Percentiles rank a stretch among this genome's conserved stretches.
Evolutionary conservation across 2,113 vertebrate genomes (phyloP).

Genomic region (Toxostoma redivivum): DNA sequence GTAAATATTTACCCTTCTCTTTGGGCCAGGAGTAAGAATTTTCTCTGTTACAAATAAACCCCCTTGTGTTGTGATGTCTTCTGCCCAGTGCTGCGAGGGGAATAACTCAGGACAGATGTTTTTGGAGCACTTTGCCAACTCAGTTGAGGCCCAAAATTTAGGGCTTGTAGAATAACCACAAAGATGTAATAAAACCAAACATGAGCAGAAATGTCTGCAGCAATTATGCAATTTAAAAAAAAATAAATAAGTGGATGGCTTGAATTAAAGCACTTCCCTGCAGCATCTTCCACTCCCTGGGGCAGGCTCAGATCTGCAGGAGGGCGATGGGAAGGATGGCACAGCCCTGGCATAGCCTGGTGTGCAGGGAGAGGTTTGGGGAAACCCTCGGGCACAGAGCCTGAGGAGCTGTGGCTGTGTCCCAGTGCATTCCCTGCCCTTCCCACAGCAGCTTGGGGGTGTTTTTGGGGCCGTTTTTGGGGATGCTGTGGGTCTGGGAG

Average conservation of each 20-base stretch:
- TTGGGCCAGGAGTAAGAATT: not conserved
- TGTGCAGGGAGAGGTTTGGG: not conserved
- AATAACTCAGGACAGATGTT: constrained; percentile 12
- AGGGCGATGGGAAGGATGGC: not conserved
- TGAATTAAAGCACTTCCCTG: not conserved
- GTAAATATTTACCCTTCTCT: not conserved
- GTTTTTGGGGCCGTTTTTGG: not conserved
- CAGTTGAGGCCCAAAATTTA: constrained; percentile 44
- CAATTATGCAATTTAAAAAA: constrained; percentile 23
- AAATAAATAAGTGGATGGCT: not conserved
- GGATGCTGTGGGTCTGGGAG: not conserved
- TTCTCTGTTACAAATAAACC: not conserved
- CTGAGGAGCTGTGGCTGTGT: accelerated
- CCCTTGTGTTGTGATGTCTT: not conserved
- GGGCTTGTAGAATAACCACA: constrained; percentile 51
- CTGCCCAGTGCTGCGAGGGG: not conserved
- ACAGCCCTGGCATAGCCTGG: not conserved
- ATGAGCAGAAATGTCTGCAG: constrained; percentile 40
- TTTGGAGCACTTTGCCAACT: not conserved
- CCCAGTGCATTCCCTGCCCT: not conserved
- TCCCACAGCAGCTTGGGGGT: not conserved
- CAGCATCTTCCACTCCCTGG: not conserved
- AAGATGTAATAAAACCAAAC: constrained; percentile 34
- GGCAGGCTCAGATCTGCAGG: not conserved
- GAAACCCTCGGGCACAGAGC: not conserved